These are phyloP conservation scores for Dynastes grantii DNA, from an alignment of 2,888 invertebrate genomes.

Conservation along the genomic window DNA sequence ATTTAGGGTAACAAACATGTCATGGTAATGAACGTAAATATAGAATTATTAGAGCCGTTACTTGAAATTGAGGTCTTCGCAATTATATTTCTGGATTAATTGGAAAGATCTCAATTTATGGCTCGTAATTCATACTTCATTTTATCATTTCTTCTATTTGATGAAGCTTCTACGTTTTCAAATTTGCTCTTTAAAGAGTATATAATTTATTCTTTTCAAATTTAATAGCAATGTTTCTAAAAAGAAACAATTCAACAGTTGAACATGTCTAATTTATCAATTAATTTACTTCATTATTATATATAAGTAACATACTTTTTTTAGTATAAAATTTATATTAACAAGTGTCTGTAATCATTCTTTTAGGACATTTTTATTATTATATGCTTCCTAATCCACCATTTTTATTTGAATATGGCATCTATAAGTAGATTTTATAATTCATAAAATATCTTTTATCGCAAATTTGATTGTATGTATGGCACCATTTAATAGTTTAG, in stretches of 20 bases:
- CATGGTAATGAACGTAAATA: slow-evolving; percentile 19
- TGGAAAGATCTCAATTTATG: background rate
- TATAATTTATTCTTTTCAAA: no score
- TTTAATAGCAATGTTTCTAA: no score
- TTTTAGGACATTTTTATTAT: background rate
- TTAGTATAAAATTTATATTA: slow-evolving; percentile 1
- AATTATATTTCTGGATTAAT: background rate
- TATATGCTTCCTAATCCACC: background rate
- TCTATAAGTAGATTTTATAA: background rate
- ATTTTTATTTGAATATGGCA: background rate
- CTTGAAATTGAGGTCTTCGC: background rate
- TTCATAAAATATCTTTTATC: background rate
- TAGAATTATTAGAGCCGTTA: slow-evolving; percentile 2
- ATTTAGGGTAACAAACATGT: slow-evolving; percentile 6
- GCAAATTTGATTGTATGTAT: slow-evolving; percentile 2
- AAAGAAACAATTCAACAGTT: background rate
- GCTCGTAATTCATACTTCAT: no score
- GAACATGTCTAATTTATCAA: background rate
- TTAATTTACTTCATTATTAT: background rate
- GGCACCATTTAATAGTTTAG: background rate
- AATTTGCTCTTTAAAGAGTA: no score
- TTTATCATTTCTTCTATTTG: no score
- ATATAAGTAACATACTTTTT: background rate
- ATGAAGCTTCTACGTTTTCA: no score
- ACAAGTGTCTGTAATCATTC: background rate